These are phyloP conservation scores for Microtus pennsylvanicus DNA, from an alignment of 2,113 vertebrate species.

Conservation along the genomic window DNA sequence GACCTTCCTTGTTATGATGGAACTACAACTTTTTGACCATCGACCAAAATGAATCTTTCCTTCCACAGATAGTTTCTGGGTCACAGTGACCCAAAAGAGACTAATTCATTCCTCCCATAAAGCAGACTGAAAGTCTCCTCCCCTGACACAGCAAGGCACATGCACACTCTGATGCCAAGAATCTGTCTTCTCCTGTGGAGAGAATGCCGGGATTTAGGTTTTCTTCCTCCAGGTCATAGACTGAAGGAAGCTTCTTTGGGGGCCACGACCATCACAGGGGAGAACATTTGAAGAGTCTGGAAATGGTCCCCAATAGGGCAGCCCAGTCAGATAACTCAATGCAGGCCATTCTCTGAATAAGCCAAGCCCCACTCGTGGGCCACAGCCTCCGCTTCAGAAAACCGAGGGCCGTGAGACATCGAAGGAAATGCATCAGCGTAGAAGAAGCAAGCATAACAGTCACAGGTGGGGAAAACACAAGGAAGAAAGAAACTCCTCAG, in stretches of 20 bases:
- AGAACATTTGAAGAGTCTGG: neutral
- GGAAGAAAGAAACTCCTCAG: neutral
- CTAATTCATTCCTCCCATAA: neutral
- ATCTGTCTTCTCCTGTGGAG: neutral
- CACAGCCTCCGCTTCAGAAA: neutral
- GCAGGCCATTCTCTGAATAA: neutral
- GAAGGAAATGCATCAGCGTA: neutral
- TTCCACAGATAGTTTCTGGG: neutral
- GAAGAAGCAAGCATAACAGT: constrained; percentile 1
- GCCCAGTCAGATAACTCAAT: neutral
- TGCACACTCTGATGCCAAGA: neutral
- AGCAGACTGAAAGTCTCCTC: neutral
- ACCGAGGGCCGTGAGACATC: neutral
- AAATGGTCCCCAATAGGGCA: neutral
- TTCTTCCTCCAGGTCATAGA: neutral
- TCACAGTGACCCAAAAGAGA: neutral
- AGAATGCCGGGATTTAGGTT: neutral
- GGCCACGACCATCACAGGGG: neutral
- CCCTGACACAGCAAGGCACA: neutral
- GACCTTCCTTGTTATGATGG: neutral
- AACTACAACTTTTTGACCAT: neutral
- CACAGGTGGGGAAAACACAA: neutral
- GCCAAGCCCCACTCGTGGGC: neutral
- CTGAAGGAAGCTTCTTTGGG: neutral
- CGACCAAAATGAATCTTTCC: neutral